Percentiles rank a stretch among this genome's conserved stretches.
Evolutionary conservation across 2,797 vertebrate species (phyloP).

Genomic region (Thamnophis elegans): DNA sequence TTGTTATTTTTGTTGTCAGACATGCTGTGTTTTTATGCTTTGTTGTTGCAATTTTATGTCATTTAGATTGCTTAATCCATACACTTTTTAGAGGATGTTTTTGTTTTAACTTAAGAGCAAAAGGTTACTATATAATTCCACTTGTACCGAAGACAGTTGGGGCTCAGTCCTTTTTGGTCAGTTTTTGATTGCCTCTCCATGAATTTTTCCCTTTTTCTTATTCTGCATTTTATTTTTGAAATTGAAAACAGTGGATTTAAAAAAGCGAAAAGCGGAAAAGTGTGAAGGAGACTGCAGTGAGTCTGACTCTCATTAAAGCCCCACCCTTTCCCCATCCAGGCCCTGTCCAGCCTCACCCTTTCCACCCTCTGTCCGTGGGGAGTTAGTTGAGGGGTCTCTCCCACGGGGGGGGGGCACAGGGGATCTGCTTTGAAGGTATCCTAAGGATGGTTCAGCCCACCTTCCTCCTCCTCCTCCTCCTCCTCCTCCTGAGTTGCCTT

Average conservation of each 20-base stretch:
- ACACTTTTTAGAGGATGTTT: neutral
- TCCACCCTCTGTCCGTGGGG: neutral
- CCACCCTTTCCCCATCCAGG: neutral
- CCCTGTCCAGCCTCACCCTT: neutral
- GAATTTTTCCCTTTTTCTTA: neutral
- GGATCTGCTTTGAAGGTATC: conserved; percentile 57
- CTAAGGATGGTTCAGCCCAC: conserved; percentile 63
- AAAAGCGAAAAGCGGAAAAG: neutral
- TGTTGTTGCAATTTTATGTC: neutral
- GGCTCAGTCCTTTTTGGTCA: neutral
- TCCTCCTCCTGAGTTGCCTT: conserved; percentile 53
- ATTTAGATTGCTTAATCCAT: neutral
- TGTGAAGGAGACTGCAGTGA: neutral
- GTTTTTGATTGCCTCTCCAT: neutral
- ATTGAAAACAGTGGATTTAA: neutral
- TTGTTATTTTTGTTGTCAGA: neutral
- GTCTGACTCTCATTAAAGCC: conserved; percentile 22
- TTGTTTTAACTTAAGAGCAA: neutral
- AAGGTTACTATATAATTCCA: neutral
- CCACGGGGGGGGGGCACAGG: neutral
- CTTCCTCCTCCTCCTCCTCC: conserved; percentile 30
- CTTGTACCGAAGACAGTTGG: neutral
- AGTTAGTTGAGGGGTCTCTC: neutral
- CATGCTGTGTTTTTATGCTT: neutral
- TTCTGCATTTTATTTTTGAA: neutral